Conservation (phyloP, 1,140 invertebrate species). For the Odontomachus brunneus region DNA sequence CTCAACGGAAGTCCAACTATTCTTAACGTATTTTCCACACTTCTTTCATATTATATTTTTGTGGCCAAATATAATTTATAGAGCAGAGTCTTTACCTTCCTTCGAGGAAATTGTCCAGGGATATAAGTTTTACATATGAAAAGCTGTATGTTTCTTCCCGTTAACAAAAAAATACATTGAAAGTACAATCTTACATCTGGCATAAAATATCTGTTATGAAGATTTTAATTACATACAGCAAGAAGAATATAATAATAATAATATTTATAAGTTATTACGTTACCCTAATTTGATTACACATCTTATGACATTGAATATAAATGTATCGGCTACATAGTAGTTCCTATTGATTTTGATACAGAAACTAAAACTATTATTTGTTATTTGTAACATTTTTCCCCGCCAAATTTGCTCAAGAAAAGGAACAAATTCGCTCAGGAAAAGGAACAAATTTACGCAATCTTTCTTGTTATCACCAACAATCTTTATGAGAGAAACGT, state of each 20-base stretch:
- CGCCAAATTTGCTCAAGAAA: not conserved
- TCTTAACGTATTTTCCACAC: constrained; percentile 1
- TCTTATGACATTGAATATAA: not conserved
- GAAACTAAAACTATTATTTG: not conserved
- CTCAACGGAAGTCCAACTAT: not conserved
- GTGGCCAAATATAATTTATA: not conserved
- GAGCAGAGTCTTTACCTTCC: not conserved
- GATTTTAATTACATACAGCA: not conserved
- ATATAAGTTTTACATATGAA: not conserved
- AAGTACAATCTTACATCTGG: not conserved
- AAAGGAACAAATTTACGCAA: constrained; percentile 5
- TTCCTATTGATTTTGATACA: not conserved
- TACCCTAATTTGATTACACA: not conserved
- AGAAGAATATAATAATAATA: not conserved
- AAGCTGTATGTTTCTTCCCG: not conserved
- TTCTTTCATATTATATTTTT: not conserved
- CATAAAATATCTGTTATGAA: not conserved
- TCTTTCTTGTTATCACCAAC: not conserved
- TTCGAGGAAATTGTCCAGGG: not conserved
- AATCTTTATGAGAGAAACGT: not conserved
- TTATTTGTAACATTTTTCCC: constrained; percentile 15
- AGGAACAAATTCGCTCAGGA: not conserved
- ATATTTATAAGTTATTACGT: constrained; percentile 7
- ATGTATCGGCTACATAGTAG: not conserved
- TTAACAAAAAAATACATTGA: not conserved